Conservation (phyloP, 2,113 vertebrate species). For the Pao palembangensis region DNA sequence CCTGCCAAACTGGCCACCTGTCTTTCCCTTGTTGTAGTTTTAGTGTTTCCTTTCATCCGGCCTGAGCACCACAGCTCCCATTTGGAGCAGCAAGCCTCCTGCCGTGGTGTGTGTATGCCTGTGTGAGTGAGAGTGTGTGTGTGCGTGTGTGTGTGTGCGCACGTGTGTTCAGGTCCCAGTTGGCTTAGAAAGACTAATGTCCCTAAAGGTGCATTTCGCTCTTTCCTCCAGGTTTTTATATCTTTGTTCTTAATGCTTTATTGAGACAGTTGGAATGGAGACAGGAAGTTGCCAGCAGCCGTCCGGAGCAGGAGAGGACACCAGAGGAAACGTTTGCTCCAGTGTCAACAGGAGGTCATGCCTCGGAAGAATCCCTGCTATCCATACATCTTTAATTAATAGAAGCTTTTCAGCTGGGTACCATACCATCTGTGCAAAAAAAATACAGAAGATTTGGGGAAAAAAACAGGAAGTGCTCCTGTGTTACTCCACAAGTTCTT, state of each 20-base stretch:
- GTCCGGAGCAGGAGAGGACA: conserved; percentile 61
- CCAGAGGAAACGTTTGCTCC: conserved; percentile 66
- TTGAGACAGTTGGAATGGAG: conserved; percentile 68
- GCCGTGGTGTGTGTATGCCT: conserved; percentile 40
- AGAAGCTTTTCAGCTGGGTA: conserved; percentile 59
- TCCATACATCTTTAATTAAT: conserved; percentile 70
- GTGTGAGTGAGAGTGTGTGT: conserved; percentile 20
- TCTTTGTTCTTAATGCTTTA: conserved; percentile 74
- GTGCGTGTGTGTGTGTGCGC: conserved; percentile 23
- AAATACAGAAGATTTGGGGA: conserved; percentile 58
- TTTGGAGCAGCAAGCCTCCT: conserved; percentile 70
- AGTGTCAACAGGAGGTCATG: conserved; percentile 71
- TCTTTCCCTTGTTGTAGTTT: conserved; percentile 76
- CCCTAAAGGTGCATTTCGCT: conserved; percentile 69
- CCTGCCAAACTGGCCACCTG: conserved; percentile 75
- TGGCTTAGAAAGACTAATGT: conserved; percentile 68
- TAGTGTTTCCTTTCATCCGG: conserved; percentile 78
- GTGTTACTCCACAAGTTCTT: conserved; percentile 47
- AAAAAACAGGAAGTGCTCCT: conserved; percentile 60
- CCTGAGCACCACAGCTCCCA: conserved; percentile 72
- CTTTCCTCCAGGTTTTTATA: conserved; percentile 64
- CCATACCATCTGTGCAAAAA: conserved; percentile 41
- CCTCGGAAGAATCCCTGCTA: conserved; percentile 58
- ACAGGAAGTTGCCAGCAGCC: conserved; percentile 70
- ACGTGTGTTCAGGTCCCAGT: conserved; percentile 50